A percentile compares a stretch with the other conserved stretches of the same genome.
These are phyloP conservation scores for Motacilla alba DNA, from an alignment of 2,113 vertebrate genomes.

Conservation along the genomic window DNA sequence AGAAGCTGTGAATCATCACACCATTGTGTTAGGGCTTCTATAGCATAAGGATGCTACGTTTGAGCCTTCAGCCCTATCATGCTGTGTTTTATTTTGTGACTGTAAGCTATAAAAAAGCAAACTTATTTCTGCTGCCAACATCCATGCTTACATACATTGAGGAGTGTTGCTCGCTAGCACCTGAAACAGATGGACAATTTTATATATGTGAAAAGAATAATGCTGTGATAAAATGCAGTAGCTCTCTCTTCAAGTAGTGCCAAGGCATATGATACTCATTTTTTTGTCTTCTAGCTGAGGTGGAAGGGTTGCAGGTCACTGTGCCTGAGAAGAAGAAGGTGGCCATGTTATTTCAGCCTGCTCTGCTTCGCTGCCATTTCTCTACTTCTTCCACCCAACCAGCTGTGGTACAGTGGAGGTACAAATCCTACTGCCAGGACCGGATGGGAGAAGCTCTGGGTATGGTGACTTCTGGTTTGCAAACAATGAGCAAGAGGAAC, in stretches of 20 bases:
- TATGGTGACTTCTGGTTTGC: constrained; percentile 72
- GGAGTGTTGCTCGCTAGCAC: not conserved
- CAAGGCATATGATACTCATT: not conserved
- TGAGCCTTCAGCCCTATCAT: not conserved
- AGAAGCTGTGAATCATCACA: not conserved
- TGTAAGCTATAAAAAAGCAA: not conserved
- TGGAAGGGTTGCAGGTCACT: constrained; percentile 82
- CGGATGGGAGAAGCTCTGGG: constrained; percentile 86
- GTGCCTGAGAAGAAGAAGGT: constrained; percentile 86
- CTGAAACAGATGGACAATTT: not conserved
- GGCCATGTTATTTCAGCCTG: constrained; percentile 94
- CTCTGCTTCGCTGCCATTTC: constrained; percentile 91
- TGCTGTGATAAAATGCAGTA: not conserved
- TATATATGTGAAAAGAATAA: not conserved
- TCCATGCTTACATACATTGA: not conserved
- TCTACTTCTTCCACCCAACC: constrained; percentile 85
- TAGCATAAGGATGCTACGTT: not conserved
- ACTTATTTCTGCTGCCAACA: not conserved
- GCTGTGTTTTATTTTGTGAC: not conserved
- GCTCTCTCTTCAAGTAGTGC: not conserved
- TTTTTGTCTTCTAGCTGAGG: constrained; percentile 72
- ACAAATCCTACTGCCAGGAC: constrained; percentile 96
- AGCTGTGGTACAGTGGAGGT: constrained; percentile 95
- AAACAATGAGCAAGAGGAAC: constrained; percentile 77
- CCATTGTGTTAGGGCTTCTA: not conserved